phyloP scores from a whole-genome alignment of 2,113 vertebrate species.

The Etia nguti region DNA sequence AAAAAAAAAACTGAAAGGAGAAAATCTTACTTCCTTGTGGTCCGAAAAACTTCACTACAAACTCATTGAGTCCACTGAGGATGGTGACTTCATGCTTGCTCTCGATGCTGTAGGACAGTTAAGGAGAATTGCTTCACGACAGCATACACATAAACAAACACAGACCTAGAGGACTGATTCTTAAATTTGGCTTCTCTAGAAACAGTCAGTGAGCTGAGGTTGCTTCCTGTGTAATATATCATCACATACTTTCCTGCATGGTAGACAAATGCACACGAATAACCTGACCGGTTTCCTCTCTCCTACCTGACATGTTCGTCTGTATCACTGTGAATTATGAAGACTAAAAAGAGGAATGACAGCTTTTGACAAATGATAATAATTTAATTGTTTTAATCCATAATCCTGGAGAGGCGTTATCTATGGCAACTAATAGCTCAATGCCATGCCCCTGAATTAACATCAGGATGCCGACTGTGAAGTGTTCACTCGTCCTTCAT shows the following conservation, averaged over 20 bases:
- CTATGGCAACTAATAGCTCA: not conserved
- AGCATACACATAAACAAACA: not conserved
- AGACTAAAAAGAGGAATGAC: not conserved
- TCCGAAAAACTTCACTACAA: slow-evolving; percentile 99
- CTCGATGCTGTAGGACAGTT: slow-evolving; percentile 86
- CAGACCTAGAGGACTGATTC: not conserved
- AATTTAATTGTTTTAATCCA: slow-evolving; percentile 5
- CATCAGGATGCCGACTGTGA: not conserved
- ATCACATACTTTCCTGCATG: not conserved
- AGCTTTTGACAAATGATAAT: not conserved
- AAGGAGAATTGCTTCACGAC: slow-evolving; percentile 50
- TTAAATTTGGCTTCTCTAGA: not conserved
- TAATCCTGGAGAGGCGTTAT: not conserved
- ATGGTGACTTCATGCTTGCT: slow-evolving; percentile 99
- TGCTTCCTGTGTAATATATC: not conserved
- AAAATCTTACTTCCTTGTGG: slow-evolving; percentile 97
- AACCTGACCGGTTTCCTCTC: not conserved
- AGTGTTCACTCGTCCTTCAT: not conserved
- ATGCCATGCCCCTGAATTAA: not conserved
- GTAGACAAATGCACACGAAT: not conserved
- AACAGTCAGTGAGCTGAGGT: not conserved
- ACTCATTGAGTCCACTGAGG: slow-evolving; percentile 98
- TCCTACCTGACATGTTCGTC: not conserved
- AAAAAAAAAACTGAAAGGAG: not conserved
- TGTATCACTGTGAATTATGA: not conserved